phyloP scores from a whole-genome alignment of 2,888 invertebrate genomes.

The Leptopterna dolabrata region DNA sequence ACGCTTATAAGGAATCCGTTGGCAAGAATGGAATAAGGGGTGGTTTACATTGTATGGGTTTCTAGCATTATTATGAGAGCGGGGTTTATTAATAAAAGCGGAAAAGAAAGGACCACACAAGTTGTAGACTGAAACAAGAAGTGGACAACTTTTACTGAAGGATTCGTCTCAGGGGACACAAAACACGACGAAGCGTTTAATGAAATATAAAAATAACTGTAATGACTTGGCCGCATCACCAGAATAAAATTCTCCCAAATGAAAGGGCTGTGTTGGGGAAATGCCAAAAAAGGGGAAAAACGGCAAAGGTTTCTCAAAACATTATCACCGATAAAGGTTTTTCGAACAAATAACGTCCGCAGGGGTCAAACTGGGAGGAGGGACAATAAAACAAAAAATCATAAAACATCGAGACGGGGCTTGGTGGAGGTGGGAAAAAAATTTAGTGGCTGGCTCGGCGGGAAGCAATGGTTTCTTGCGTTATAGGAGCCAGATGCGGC shows the following conservation, averaged over 20 bases:
- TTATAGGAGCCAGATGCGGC: slow-evolving; percentile 26
- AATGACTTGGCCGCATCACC: slow-evolving; percentile 44
- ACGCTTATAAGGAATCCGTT: slow-evolving; percentile 5
- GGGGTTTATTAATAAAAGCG: background rate
- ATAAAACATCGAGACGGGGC: background rate
- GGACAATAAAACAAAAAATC: slow-evolving; percentile 4
- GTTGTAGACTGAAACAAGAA: background rate
- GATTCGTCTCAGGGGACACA: slow-evolving; percentile 30
- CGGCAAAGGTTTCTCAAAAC: slow-evolving; percentile 6
- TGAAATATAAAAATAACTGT: slow-evolving; percentile 50
- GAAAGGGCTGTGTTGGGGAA: slow-evolving; percentile 36
- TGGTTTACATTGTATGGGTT: slow-evolving; percentile 3
- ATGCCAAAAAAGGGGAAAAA: slow-evolving; percentile 37
- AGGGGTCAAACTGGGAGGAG: slow-evolving; percentile 21
- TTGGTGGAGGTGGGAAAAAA: slow-evolving; percentile 25
- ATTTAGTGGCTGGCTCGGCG: slow-evolving; percentile 20
- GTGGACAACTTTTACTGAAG: slow-evolving; percentile 1
- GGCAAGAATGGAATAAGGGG: slow-evolving; percentile 21
- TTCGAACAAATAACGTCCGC: background rate
- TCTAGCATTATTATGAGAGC: background rate
- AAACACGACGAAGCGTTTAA: slow-evolving; percentile 49
- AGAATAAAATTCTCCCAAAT: slow-evolving; percentile 42
- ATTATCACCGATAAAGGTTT: slow-evolving; percentile 39
- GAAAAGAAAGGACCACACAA: slow-evolving; percentile 27
- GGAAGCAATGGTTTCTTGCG: slow-evolving; percentile 21